Conservation (phyloP, 23 tunicate genomes). For the Styela plicata region DNA sequence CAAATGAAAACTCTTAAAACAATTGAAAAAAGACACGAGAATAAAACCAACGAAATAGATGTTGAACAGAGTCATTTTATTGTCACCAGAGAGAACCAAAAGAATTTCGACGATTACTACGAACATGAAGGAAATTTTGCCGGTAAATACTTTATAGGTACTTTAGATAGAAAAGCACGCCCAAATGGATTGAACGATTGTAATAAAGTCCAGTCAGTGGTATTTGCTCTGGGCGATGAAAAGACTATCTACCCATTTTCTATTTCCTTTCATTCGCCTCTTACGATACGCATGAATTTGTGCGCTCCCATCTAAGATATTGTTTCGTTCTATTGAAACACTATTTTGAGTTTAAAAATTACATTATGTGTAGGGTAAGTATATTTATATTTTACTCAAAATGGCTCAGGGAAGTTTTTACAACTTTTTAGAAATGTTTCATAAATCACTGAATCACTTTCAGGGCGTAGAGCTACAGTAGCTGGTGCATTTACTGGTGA, state of each 20-base stretch:
- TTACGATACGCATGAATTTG: too few relatives aligned
- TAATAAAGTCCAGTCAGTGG: too few relatives aligned
- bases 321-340: too few relatives aligned
- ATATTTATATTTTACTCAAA: not conserved
- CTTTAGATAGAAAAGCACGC: too few relatives aligned
- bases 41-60: slow-evolving; percentile 11
- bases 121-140: slow-evolving; percentile 54
- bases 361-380: not conserved
- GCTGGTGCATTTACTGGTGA: slow-evolving; percentile 99
- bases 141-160: slow-evolving; percentile 30
- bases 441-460: not conserved
- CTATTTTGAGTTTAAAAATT: not conserved
- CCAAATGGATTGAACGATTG: too few relatives aligned
- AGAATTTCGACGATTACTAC: slow-evolving; percentile 53
- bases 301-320: too few relatives aligned
- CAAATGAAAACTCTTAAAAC: not conserved
- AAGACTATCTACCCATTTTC: too few relatives aligned
- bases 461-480: slow-evolving; percentile 81
- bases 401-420: too few relatives aligned
- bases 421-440: not conserved
- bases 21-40: too few relatives aligned
- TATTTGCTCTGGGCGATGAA: too few relatives aligned
- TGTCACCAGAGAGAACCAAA: slow-evolving; percentile 62
- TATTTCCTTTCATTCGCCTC: too few relatives aligned
- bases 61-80: slow-evolving; percentile 68